Evolutionary conservation across 2,113 vertebrate genomes (phyloP).

Genomic region (Myrmecobius fasciatus): DNA sequence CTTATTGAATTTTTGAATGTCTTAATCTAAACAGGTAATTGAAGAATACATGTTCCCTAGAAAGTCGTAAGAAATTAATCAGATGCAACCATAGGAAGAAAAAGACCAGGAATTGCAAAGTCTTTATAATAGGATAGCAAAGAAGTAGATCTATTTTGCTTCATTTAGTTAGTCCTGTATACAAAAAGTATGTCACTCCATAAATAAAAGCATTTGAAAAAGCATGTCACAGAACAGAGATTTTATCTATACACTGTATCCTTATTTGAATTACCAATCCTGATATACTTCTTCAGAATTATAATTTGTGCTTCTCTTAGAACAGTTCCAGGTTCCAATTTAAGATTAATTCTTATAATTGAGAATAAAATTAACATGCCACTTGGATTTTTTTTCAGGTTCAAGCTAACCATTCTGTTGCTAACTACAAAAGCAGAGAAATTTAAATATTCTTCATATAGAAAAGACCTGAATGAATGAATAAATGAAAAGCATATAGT

Average conservation of each 20-base stretch:
- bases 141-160: neutral
- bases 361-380: conserved; percentile 34
- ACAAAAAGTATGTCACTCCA: neutral
- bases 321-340: conserved; percentile 52
- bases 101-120: neutral
- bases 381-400: conserved; percentile 47
- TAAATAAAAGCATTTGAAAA: neutral
- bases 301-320: conserved; percentile 28
- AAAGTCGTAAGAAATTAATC: neutral
- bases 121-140: neutral
- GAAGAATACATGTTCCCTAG: conserved; percentile 6
- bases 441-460: conserved; percentile 48
- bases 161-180: neutral
- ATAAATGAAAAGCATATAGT: neutral
- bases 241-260: neutral
- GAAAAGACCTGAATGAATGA: conserved; percentile 29
- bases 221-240: neutral
- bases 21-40: conserved; percentile 39
- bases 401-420: conserved; percentile 23
- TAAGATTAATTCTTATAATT: conserved; percentile 48
- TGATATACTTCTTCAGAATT: conserved; percentile 25
- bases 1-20: conserved; percentile 35
- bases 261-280: conserved; percentile 32
- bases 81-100: neutral
- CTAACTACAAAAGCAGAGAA: neutral